Evolutionary conservation across 2,888 invertebrate species (phyloP).

Genomic region (Polyommatus icarus): DNA sequence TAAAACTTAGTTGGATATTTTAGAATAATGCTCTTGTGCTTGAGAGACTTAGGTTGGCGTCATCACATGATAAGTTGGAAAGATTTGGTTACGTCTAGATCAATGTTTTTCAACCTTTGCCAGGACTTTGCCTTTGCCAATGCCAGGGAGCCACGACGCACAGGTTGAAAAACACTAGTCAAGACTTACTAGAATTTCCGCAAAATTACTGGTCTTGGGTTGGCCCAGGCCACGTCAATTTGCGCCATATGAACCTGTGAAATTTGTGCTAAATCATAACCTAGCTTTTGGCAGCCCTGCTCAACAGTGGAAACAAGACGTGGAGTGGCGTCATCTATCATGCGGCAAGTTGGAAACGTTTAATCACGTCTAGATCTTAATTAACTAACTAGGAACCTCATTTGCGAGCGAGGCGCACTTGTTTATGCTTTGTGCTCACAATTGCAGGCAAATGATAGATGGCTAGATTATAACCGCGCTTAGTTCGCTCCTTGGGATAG

Average conservation of each 20-base stretch:
- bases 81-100: no score
- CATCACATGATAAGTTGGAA: no score
- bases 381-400: slow-evolving; percentile 65
- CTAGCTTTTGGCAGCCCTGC: slow-evolving; percentile 32
- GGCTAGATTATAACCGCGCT: slow-evolving; percentile 12
- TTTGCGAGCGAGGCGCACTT: slow-evolving; percentile 50
- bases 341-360: slow-evolving; percentile 57
- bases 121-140: no score
- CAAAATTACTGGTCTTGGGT: background rate
- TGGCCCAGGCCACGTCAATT: background rate
- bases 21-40: no score
- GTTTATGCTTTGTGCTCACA: slow-evolving; percentile 30
- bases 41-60: no score
- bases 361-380: slow-evolving; percentile 71
- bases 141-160: no score
- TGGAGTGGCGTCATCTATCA: slow-evolving; percentile 62
- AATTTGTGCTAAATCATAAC: background rate
- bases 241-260: background rate
- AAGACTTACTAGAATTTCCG: no score
- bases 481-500: slow-evolving; percentile 3
- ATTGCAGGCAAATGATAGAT: slow-evolving; percentile 27
- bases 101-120: no score
- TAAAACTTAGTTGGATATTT: no score
- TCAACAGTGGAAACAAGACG: slow-evolving; percentile 40
- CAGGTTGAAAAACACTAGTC: no score